A percentile compares a stretch with the other conserved stretches of the same genome.
These are phyloP conservation scores for Eupeodes corollae DNA, from an alignment of 1,140 invertebrate genomes.

Conservation along the genomic window DNA sequence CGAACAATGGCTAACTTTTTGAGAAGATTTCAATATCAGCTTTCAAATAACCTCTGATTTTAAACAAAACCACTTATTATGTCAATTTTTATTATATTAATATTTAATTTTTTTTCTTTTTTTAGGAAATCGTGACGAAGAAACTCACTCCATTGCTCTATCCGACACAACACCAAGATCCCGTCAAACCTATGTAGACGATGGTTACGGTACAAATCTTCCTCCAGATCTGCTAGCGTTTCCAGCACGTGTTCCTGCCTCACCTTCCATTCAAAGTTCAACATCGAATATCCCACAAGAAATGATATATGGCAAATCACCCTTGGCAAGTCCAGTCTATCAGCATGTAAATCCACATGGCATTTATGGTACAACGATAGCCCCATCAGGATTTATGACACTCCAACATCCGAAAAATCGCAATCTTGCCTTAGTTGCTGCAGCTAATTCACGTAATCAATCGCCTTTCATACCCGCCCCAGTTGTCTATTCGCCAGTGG, in stretches of 20 bases:
- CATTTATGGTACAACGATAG: slow-evolving; percentile 30
- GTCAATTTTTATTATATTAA: too few relatives aligned
- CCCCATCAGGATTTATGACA: slow-evolving; percentile 34
- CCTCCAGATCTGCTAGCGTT: slow-evolving; percentile 75
- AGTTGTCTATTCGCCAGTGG: slow-evolving; percentile 42
- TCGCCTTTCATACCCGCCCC: slow-evolving; percentile 53
- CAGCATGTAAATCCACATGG: slow-evolving; percentile 33
- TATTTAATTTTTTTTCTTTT: slow-evolving; percentile 3
- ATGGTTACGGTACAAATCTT: slow-evolving; percentile 27
- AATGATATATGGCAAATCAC: slow-evolving; percentile 30
- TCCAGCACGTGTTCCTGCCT: slow-evolving; percentile 50
- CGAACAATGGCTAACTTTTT: too few relatives aligned
- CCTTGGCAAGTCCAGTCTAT: slow-evolving; percentile 33
- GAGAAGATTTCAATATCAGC: too few relatives aligned
- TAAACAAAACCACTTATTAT: too few relatives aligned
- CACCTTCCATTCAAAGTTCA: slow-evolving; percentile 58
- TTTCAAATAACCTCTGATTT: too few relatives aligned
- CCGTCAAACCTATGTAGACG: slow-evolving; percentile 31
- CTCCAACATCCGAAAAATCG: slow-evolving; percentile 34
- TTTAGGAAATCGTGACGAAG: slow-evolving; percentile 48
- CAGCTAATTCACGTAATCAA: slow-evolving; percentile 39
- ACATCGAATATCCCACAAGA: slow-evolving; percentile 63
- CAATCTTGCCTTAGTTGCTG: slow-evolving; percentile 33
- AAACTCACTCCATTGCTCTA: slow-evolving; percentile 48
- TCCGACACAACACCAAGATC: slow-evolving; percentile 32